Evolutionary conservation across 2,113 vertebrate genomes (phyloP), one percentile per base, ranked within the genome.

Genomic region (Lepus europaeus): DNA sequence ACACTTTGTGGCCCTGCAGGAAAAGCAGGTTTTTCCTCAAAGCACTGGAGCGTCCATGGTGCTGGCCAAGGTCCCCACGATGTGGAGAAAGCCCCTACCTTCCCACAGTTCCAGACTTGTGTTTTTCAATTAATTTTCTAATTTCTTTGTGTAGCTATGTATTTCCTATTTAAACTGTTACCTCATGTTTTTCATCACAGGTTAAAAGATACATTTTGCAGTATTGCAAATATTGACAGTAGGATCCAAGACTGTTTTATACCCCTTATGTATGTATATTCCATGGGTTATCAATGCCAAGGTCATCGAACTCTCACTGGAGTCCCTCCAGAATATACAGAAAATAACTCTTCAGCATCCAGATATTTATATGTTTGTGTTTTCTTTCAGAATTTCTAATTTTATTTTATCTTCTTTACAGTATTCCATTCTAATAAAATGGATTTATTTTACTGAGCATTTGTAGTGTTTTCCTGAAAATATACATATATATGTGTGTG

Each of bases 21-120:
- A 5, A 45, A 36, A 51, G 0, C 4, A 6, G 16, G 1, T 4
- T 23, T 14, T 73, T 36, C 14, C 3, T 7, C 31, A 2, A 14
- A 4, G 7, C 7, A 1, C 4, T 51, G 3, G 0, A 13, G 9
- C 45, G 6, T 45, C 12, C 23, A 1, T 3, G 20, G 39, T 16
- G 0, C 3, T 4, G 7, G 23, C 31, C 20, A 6, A 9, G 6
- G 9, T 17, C 51, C 7, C 12, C 5, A 13, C 19, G 14, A 1
- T 6, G 4, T 23, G 17, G 3, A 31, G 33, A 63, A 36, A 12
- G 22, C 14, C 3, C 25, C 6, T 49, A 1, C 36, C 33, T 36
- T 29, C 29, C 9, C 25, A 36, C 0, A 25, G 36, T 49, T 74
- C 31, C 14, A 3, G 9, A 49, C 61, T 7, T 25, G 27, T 16